Base-by-base conservation (phyloP, 1,140 invertebrate species). In the Zaprionus africanus region DNA sequence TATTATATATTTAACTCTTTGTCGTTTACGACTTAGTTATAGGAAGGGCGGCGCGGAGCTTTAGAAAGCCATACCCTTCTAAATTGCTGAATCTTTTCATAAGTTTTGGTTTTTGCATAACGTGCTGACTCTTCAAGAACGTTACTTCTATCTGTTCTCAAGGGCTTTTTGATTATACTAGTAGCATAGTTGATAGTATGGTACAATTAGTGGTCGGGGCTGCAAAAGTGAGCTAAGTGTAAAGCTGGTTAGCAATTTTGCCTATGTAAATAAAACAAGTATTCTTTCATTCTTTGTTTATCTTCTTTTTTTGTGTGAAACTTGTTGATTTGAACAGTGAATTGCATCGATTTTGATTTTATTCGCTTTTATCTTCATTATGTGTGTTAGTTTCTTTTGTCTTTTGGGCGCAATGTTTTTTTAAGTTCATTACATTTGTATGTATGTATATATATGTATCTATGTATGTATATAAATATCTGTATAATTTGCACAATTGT, bases 331-430 rank as follows among this genome's bases (percentile, higher is more conserved):
- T 84, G 84, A 87, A 87, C 84, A 80, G 59, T 88, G 84, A 88
- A 88, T 88, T 87, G 75, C 81, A 81, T 84, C 66, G 60, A 81
- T 88, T 88, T 81, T 78, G 70, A 78, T 78, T 78, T 69, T 68
- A 58, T 17, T 63, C 70, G 67, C 72, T 13, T 51, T 6, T 51
- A 78, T 77, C 67, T 66, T 51, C 19, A 71, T 49, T 66, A 59
- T 60, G 26, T 66, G 67, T 28, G 53, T 36, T 31, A 38, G 63
- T 70, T 51, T 70, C 28, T 56, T 79, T 73, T 85, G 70, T 80
- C 81, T 90, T 78, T 90, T 88, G 86, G 81, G 85, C 85, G 85
- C 85, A 90, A 81, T 90, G 79, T 72, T 81, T 71, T 79, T 43
- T 64, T 68, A 28, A 31, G 15, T 17, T 68, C 24, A 26, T 56